A percentile compares a stretch with the other conserved stretches of the same genome.
Evolutionary conservation across 2,113 vertebrate species (phyloP).

Genomic region (Podiceps cristatus): DNA sequence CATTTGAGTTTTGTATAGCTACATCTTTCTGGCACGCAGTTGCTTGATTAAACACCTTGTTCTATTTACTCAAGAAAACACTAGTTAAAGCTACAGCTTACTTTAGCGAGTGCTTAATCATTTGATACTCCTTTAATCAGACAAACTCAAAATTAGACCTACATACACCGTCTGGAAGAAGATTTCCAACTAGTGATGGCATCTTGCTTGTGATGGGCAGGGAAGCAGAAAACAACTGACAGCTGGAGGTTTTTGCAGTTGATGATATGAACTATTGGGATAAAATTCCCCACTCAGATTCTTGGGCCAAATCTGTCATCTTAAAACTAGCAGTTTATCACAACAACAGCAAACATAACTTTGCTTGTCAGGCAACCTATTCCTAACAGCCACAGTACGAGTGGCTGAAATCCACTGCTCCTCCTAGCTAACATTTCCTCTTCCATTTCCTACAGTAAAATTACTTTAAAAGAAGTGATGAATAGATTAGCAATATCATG

Average conservation of each 20-base stretch:
- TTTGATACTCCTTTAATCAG: not conserved
- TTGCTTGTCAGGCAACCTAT: not conserved
- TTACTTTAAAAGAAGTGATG: not conserved
- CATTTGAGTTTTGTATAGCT: constrained; percentile 9
- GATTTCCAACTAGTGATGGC: not conserved
- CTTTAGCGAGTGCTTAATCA: constrained; percentile 8
- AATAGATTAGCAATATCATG: not conserved
- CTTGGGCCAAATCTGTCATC: not conserved
- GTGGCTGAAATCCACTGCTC: not conserved
- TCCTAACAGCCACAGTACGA: not conserved
- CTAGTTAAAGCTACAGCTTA: not conserved
- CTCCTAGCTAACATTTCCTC: not conserved
- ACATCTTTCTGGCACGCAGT: constrained; percentile 40
- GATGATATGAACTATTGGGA: not conserved
- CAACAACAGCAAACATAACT: not conserved
- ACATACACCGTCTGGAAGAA: not conserved
- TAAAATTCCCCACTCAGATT: not conserved
- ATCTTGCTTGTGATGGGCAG: constrained; percentile 13
- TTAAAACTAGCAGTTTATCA: not conserved
- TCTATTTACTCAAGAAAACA: constrained; percentile 48
- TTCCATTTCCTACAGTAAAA: not conserved
- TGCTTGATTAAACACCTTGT: constrained; percentile 52
- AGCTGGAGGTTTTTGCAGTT: constrained; percentile 2
- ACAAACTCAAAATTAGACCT: constrained; percentile 10
- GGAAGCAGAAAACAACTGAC: constrained; percentile 3